Conservation (phyloP, 2,113 vertebrate species). For the Ginglymostoma cirratum region DNA sequence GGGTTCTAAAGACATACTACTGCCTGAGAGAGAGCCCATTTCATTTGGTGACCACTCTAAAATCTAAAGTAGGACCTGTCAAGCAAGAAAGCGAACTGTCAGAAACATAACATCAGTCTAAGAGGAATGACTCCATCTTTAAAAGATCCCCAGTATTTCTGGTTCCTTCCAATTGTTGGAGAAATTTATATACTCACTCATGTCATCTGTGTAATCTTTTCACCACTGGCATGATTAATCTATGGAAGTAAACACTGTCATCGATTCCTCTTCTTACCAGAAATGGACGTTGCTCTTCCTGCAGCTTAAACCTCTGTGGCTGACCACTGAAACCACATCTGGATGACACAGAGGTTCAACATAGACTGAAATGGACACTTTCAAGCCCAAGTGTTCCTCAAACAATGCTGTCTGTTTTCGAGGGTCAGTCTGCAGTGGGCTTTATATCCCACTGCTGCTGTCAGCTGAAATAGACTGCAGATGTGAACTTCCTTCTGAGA, state of each 20-base stretch:
- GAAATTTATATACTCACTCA: background rate
- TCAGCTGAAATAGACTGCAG: background rate
- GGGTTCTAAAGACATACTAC: too few relatives aligned
- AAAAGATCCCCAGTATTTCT: background rate
- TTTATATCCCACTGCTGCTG: too few relatives aligned
- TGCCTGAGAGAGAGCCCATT: background rate
- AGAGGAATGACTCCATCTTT: background rate
- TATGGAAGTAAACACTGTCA: constrained; percentile 6
- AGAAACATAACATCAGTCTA: background rate
- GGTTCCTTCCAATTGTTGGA: background rate
- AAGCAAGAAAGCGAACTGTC: background rate
- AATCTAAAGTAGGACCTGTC: background rate
- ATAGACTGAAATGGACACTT: background rate
- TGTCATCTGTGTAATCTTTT: background rate
- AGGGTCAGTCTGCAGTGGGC: background rate
- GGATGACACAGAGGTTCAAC: constrained; percentile 1
- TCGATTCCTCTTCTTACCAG: constrained; percentile 29
- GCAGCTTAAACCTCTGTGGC: constrained; percentile 23
- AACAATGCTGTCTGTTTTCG: background rate
- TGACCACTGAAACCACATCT: constrained; percentile 19
- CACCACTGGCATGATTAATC: constrained; percentile 20
- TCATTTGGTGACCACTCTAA: background rate
- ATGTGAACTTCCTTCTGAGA: background rate
- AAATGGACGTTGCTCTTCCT: constrained; percentile 23
- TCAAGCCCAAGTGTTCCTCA: background rate